Conservation (phyloP, 2,113 vertebrate genomes). For the Cyprinus carpio region DNA sequence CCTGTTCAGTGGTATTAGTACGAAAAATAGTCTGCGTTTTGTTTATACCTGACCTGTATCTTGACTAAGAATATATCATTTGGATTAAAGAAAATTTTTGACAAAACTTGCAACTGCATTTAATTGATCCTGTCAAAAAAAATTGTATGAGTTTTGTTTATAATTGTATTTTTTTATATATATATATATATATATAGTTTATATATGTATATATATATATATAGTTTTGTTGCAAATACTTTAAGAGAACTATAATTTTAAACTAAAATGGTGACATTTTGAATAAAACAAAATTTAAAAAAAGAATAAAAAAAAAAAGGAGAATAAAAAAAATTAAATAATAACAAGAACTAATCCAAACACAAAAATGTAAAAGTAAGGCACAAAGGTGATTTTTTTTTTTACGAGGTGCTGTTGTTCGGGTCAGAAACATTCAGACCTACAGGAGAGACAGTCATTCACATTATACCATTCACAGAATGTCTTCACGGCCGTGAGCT, state of each 20-base stretch:
- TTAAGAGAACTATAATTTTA: no score
- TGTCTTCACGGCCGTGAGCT: not conserved
- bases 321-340: not conserved
- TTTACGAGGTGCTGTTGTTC: conserved; percentile 81
- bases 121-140: not conserved
- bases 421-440: conserved; percentile 45
- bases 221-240: no score
- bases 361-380: conserved; percentile 24
- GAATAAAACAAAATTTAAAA: not conserved
- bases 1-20: not conserved
- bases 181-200: not conserved
- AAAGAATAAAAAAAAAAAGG: not conserved
- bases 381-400: conserved; percentile 7
- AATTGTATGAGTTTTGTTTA: no score
- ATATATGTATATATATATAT: not conserved
- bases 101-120: not conserved
- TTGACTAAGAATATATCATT: not conserved
- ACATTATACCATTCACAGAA: conserved; percentile 48
- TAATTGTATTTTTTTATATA: no score
- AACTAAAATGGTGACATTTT: not conserved
- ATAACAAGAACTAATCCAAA: not conserved
- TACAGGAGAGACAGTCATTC: conserved; percentile 18
- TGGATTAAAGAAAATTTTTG: not conserved
- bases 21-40: not conserved
- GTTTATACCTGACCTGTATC: not conserved